These are phyloP conservation scores for Matsumurasca onukii DNA, from an alignment of 1,140 invertebrate species.

Conservation along the genomic window DNA sequence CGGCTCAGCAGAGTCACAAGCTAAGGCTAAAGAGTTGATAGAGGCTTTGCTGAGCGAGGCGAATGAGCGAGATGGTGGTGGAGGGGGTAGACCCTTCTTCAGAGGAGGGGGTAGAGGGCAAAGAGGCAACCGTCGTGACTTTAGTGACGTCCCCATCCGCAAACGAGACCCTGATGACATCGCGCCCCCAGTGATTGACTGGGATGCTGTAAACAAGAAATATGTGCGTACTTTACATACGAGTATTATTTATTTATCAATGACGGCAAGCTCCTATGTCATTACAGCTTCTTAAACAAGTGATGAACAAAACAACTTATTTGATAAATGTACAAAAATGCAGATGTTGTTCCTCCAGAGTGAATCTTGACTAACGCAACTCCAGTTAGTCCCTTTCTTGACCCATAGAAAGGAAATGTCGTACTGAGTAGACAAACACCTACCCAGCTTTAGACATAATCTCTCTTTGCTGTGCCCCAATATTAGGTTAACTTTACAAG, in stretches of 20 bases:
- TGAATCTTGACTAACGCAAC: too few relatives aligned
- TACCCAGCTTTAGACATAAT: too few relatives aligned
- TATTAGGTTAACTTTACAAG: too few relatives aligned
- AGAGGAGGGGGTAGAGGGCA: not conserved
- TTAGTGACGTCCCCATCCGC: not conserved
- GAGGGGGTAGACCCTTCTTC: not conserved
- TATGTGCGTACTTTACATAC: conserved; percentile 45
- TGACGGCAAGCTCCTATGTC: too few relatives aligned
- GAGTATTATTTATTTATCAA: not conserved
- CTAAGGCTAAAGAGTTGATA: conserved; percentile 57
- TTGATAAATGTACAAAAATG: too few relatives aligned
- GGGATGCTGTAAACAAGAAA: conserved; percentile 45
- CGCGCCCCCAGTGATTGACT: conserved; percentile 45
- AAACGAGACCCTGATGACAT: conserved; percentile 4
- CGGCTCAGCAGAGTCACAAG: conserved; percentile 54
- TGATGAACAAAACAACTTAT: too few relatives aligned
- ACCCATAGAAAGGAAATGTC: too few relatives aligned
- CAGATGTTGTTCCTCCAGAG: too few relatives aligned
- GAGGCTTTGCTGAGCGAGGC: conserved; percentile 45
- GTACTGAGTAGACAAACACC: too few relatives aligned
- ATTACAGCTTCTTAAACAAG: too few relatives aligned
- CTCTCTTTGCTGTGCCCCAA: too few relatives aligned
- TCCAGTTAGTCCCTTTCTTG: too few relatives aligned
- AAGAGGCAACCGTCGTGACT: not conserved
- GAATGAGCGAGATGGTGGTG: conserved; percentile 22